Percentiles rank a stretch among this genome's conserved stretches.
Conservation (phyloP, 1,140 invertebrate species). For the Pogonus chalceus region DNA sequence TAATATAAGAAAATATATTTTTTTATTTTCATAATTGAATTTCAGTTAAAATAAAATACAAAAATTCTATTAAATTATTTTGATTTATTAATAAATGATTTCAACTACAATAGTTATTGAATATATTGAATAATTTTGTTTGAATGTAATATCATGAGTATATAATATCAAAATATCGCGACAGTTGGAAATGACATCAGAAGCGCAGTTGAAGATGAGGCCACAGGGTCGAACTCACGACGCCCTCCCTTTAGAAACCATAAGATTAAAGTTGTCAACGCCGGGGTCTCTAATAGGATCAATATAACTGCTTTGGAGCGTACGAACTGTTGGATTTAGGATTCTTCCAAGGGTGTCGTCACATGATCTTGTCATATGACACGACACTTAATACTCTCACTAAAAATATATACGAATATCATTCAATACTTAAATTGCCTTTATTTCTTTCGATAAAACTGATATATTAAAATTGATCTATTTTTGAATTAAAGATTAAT, state of each 20-base stretch:
- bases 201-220: neutral
- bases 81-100: no score
- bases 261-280: slow-evolving; percentile 17
- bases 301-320: slow-evolving; percentile 9
- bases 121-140: no score
- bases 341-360: slow-evolving; percentile 1
- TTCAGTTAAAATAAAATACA: no score
- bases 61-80: no score
- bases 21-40: no score
- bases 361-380: slow-evolving; percentile 2
- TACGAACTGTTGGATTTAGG: slow-evolving; percentile 3
- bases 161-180: no score
- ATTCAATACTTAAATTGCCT: neutral
- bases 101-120: no score
- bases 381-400: neutral
- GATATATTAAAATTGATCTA: slow-evolving; percentile 2
- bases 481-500: neutral
- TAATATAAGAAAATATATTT: no score
- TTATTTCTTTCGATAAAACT: slow-evolving; percentile 1
- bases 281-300: slow-evolving; percentile 16
- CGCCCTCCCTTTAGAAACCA: neutral
- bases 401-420: slow-evolving; percentile 8
- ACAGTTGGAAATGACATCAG: neutral
- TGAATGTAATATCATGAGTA: no score
- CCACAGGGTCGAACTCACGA: neutral